phyloP scores from a whole-genome alignment of 2,113 vertebrate species.

The Chiloscyllium plagiosum region DNA sequence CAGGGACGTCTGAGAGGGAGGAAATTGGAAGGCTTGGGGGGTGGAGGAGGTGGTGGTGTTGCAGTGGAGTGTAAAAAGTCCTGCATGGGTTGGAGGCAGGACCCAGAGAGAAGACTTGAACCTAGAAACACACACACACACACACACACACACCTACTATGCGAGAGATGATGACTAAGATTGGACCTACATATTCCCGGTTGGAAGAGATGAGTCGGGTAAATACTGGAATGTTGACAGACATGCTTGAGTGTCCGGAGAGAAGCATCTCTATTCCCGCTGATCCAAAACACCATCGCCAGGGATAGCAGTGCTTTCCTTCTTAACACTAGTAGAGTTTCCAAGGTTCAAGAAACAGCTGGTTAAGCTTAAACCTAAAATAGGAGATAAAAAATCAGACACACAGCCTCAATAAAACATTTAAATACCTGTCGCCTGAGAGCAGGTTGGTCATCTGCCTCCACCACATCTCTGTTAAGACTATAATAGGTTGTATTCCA shows the following conservation, averaged over 20 bases:
- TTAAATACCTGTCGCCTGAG: not conserved
- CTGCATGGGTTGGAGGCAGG: not conserved
- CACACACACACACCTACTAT: too few relatives aligned
- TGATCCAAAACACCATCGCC: not conserved
- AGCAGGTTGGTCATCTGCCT: not conserved
- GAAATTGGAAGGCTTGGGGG: not conserved
- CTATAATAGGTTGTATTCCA: not conserved
- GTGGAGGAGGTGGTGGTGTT: too few relatives aligned
- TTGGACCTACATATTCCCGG: too few relatives aligned
- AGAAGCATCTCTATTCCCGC: not conserved
- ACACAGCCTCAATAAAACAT: not conserved
- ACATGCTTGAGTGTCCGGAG: not conserved
- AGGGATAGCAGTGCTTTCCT: not conserved
- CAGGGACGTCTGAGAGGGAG: not conserved
- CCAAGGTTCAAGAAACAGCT: not conserved
- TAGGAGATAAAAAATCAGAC: not conserved
- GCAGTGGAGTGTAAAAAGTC: too few relatives aligned
- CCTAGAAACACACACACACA: not conserved
- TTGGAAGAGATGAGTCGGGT: too few relatives aligned
- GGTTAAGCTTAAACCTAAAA: not conserved
- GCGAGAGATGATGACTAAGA: not conserved
- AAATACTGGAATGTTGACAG: not conserved
- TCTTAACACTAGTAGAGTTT: not conserved
- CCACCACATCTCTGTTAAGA: not conserved
- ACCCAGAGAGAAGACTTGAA: not conserved